phyloP scores from a whole-genome alignment of 2,888 invertebrate species.

The Lordiphosa andalusiaca region DNA sequence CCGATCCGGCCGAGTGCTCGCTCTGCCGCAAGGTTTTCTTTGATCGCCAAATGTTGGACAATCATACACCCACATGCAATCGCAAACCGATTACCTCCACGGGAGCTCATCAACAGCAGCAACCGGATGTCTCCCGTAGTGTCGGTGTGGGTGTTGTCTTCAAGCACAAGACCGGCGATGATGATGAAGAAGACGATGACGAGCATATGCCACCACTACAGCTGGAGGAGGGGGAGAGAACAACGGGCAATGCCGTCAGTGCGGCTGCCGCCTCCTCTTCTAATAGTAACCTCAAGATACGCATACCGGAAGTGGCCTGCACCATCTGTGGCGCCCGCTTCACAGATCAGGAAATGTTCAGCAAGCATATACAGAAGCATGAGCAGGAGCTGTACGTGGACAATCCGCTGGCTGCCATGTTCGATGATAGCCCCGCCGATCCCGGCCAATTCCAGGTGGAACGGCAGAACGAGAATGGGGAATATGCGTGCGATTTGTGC shows the following conservation, averaged over 20 bases:
- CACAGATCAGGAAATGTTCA: constrained; percentile 79
- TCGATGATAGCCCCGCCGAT: constrained; percentile 79
- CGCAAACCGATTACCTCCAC: constrained; percentile 72
- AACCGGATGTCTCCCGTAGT: constrained; percentile 14
- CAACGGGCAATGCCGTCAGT: constrained; percentile 3
- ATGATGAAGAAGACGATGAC: constrained; percentile 60
- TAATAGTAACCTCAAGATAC: constrained; percentile 61
- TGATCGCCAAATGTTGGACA: constrained; percentile 78
- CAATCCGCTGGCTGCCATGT: constrained; percentile 79
- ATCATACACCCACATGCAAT: constrained; percentile 78
- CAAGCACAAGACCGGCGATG: constrained; percentile 74
- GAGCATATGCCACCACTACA: constrained; percentile 30
- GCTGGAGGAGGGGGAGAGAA: constrained; percentile 32
- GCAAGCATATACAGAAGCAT: constrained; percentile 79
- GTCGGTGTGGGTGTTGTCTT: constrained; percentile 26
- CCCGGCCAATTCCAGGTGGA: constrained; percentile 79
- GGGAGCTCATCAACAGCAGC: constrained; percentile 61
- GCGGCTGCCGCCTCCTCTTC: constrained; percentile 8
- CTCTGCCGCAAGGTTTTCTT: constrained; percentile 80
- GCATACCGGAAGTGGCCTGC: constrained; percentile 78
- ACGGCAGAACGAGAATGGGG: constrained; percentile 79
- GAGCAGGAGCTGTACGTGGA: constrained; percentile 79
- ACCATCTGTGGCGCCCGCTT: constrained; percentile 79
- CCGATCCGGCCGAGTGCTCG: constrained; percentile 79
- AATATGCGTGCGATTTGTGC: constrained; percentile 80